phyloP scores from a whole-genome alignment of 2,888 invertebrate genomes.

The Agapostemon virescens region DNA sequence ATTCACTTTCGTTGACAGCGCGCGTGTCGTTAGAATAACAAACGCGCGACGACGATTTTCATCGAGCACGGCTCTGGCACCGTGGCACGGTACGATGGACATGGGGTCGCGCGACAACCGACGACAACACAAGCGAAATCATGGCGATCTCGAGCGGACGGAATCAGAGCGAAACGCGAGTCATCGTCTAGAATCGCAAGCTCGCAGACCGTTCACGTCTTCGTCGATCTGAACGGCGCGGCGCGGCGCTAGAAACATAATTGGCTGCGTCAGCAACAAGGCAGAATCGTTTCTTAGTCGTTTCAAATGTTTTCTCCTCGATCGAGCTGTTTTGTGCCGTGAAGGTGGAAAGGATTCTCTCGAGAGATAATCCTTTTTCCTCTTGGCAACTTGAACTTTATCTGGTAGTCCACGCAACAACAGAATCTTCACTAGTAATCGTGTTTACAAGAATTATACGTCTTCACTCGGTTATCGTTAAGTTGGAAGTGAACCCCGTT shows the following conservation, averaged over 20 bases:
- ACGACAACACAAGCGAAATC: slow-evolving; percentile 61
- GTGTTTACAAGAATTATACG: too few species aligned
- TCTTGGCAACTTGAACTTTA: too few species aligned
- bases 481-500: too few species aligned
- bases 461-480: too few species aligned
- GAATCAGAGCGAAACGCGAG: slow-evolving; percentile 68
- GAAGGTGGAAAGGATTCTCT: too few species aligned
- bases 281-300: not conserved
- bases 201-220: not conserved
- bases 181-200: slow-evolving; percentile 36
- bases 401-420: too few species aligned
- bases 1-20: slow-evolving; percentile 54
- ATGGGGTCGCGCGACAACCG: slow-evolving; percentile 12
- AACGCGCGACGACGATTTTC: slow-evolving; percentile 57
- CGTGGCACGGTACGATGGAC: not conserved
- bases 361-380: too few species aligned
- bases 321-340: not conserved
- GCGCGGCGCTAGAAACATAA: slow-evolving; percentile 10
- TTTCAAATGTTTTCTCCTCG: not conserved
- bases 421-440: too few species aligned
- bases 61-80: slow-evolving; percentile 21
- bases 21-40: slow-evolving; percentile 66
- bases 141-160: slow-evolving; percentile 56
- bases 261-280: not conserved
- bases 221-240: not conserved